These are phyloP conservation scores for Diabrotica undecimpunctata DNA, from an alignment of 1,140 invertebrate genomes.

Conservation along the genomic window DNA sequence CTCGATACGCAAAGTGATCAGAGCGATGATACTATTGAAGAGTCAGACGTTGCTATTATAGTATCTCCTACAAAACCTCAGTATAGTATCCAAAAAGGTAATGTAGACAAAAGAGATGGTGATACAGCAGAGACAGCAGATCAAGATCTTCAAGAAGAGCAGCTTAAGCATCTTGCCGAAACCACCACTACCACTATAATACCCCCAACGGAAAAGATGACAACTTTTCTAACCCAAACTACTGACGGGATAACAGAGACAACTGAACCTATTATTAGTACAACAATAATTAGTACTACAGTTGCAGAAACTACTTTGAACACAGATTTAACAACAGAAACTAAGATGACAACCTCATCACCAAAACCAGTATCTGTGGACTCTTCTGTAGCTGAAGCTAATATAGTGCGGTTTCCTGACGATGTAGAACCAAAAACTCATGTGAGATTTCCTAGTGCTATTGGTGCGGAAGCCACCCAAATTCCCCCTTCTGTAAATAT, in stretches of 20 bases:
- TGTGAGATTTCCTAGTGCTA: constrained; percentile 22
- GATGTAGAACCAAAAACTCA: neutral
- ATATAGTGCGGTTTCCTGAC: constrained; percentile 18
- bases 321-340: neutral
- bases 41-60: constrained; percentile 44
- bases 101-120: constrained; percentile 27
- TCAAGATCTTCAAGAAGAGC: constrained; percentile 38
- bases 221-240: neutral
- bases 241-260: neutral
- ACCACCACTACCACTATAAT: constrained; percentile 3
- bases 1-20: constrained; percentile 32
- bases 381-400: constrained; percentile 15
- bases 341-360: constrained; percentile 11
- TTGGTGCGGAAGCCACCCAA: neutral
- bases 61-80: constrained; percentile 42
- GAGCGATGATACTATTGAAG: constrained; percentile 25
- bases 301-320: neutral
- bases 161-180: constrained; percentile 20
- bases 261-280: constrained; percentile 13
- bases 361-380: constrained; percentile 19
- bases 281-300: constrained; percentile 13
- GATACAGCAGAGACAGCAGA: constrained; percentile 41
- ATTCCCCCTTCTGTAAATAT: neutral
- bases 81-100: constrained; percentile 34
- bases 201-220: constrained; percentile 11